These are phyloP conservation scores for Psilanteris sp. DNA, from an alignment of 1,140 invertebrate species.

Conservation along the genomic window DNA sequence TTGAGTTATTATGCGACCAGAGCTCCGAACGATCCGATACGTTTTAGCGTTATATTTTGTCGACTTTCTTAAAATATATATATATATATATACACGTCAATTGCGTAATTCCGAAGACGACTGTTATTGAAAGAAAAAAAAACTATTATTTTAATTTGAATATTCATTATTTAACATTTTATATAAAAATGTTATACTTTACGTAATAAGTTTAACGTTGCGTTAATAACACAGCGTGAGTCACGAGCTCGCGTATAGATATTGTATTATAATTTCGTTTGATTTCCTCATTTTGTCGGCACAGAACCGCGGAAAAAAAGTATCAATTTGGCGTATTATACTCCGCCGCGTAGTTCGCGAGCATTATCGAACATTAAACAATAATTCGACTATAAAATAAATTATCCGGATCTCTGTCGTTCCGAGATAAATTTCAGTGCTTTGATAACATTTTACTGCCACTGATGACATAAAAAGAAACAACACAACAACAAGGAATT, in stretches of 20 bases:
- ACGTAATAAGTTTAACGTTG: constrained; percentile 34
- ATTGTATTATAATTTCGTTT: constrained; percentile 39
- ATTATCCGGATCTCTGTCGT: constrained; percentile 7
- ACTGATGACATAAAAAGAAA: neutral
- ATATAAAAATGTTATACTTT: constrained; percentile 34
- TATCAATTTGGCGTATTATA: constrained; percentile 8
- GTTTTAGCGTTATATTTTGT: no score
- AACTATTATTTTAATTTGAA: constrained; percentile 24
- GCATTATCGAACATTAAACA: neutral
- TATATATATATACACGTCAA: no score
- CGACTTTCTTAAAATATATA: no score
- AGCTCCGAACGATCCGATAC: no score
- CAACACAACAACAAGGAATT: no score
- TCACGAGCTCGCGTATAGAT: constrained; percentile 8
- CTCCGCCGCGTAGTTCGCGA: neutral
- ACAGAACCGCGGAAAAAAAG: constrained; percentile 4
- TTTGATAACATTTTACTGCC: neutral
- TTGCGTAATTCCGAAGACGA: no score
- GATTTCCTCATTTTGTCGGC: constrained; percentile 26
- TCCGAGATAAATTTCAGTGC: constrained; percentile 10
- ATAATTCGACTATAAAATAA: constrained; percentile 3
- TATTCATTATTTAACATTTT: constrained; percentile 31
- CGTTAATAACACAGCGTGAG: constrained; percentile 41
- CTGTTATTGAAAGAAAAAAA: neutral
- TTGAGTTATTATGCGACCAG: neutral